Evolutionary conservation across 2,797 vertebrate species (phyloP).

Genomic region (Pantherophis vulpinus): DNA sequence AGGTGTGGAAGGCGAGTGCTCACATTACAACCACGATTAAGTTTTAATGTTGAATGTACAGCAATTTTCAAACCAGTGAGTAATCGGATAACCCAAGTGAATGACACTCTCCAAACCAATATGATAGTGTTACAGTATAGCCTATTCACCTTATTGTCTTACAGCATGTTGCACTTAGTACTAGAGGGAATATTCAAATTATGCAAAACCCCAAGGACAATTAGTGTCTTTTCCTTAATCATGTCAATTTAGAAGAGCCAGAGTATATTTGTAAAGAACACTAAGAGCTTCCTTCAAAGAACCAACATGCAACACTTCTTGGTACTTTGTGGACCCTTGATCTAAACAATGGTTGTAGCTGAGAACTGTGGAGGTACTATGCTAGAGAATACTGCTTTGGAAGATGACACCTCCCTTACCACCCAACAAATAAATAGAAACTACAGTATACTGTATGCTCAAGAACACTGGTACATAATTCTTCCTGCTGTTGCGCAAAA

Average conservation of each 20-base stretch:
- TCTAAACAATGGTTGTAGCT: not conserved
- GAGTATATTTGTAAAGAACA: not conserved
- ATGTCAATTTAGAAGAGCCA: not conserved
- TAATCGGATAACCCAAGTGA: not conserved
- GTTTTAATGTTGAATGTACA: not conserved
- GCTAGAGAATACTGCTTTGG: not conserved
- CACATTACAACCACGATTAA: not conserved
- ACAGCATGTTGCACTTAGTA: not conserved
- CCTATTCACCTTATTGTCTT: not conserved
- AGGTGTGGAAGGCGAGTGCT: not conserved
- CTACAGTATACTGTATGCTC: not conserved
- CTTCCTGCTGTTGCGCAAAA: not conserved
- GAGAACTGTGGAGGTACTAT: not conserved
- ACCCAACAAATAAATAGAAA: not conserved
- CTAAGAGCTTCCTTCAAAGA: not conserved
- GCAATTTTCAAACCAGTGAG: not conserved
- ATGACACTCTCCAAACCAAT: not conserved
- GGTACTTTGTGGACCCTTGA: not conserved
- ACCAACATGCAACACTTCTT: not conserved
- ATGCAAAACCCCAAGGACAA: not conserved
- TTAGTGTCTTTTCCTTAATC: not conserved
- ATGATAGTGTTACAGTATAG: not conserved
- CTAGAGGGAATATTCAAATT: not conserved
- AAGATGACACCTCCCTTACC: not conserved
- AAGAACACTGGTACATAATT: not conserved